These are phyloP conservation scores for Lasioglossum marginatum DNA, from an alignment of 2,888 invertebrate species.

Conservation along the genomic window DNA sequence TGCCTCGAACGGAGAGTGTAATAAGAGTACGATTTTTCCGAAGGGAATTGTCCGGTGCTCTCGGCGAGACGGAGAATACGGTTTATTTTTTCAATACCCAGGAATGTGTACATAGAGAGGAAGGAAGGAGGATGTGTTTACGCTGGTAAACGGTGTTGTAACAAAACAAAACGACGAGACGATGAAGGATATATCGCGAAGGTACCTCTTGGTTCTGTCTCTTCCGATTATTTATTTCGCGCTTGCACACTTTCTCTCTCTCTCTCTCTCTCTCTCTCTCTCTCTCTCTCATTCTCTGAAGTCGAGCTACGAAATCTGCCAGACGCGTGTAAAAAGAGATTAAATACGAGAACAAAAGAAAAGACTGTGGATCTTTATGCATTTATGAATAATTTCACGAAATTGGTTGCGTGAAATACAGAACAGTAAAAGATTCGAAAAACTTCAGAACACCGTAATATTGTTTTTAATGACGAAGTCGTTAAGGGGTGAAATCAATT, in stretches of 20 bases:
- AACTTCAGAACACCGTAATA: no score
- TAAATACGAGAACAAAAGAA: background rate
- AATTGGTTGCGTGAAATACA: no score
- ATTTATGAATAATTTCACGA: no score
- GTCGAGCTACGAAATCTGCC: background rate
- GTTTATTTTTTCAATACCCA: constrained; percentile 60
- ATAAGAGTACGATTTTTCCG: background rate
- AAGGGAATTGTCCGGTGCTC: constrained; percentile 43
- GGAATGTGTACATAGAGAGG: constrained; percentile 43
- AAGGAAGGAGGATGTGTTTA: constrained; percentile 19
- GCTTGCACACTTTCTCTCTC: constrained; percentile 3
- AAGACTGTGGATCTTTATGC: no score
- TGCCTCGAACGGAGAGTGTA: constrained; percentile 1
- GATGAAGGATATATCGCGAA: constrained; percentile 11
- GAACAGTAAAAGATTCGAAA: no score
- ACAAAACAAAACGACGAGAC: constrained; percentile 6
- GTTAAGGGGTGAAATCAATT: no score
- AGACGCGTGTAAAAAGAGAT: background rate
- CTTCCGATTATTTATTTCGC: constrained; percentile 32
- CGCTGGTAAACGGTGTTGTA: constrained; percentile 32
- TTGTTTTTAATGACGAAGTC: no score
- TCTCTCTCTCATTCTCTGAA: background rate
- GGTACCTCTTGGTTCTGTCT: constrained; percentile 8
- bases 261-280: background rate
- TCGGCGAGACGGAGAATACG: constrained; percentile 33